Evolutionary conservation across 2,113 vertebrate genomes (phyloP).

Genomic region (Danionella cerebrum): DNA sequence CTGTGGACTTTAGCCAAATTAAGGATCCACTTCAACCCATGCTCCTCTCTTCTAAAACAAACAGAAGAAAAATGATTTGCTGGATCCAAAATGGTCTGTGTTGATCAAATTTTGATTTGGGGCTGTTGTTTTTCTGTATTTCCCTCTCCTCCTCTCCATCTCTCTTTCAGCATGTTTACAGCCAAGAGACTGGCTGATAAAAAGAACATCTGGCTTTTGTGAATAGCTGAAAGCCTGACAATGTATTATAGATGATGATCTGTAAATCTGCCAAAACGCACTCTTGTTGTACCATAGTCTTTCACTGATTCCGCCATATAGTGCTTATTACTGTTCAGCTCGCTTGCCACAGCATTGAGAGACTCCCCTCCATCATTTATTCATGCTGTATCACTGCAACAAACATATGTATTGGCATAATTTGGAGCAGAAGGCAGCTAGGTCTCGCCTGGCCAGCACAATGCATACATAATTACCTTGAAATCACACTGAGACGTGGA

Average conservation of each 20-base stretch:
- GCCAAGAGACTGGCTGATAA: conserved; percentile 45
- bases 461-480: conserved; percentile 15
- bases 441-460: conserved; percentile 7
- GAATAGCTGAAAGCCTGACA: conserved; percentile 60
- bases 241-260: conserved; percentile 68
- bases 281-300: conserved; percentile 40
- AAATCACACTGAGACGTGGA: conserved; percentile 13
- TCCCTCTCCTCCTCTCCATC: background rate
- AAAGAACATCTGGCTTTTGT: conserved; percentile 69
- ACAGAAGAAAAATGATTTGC: conserved; percentile 39
- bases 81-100: conserved; percentile 53
- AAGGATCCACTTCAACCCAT: conserved; percentile 19
- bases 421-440: conserved; percentile 27
- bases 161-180: conserved; percentile 54
- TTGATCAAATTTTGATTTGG: conserved; percentile 48
- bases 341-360: conserved; percentile 22
- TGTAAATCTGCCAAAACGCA: conserved; percentile 63
- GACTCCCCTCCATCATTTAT: conserved; percentile 25
- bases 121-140: conserved; percentile 34
- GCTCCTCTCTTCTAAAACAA: conserved; percentile 34
- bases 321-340: conserved; percentile 25
- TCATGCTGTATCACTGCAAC: conserved; percentile 16
- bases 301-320: conserved; percentile 54
- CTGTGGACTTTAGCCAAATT: conserved; percentile 16
- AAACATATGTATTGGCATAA: conserved; percentile 31